Conservation (phyloP, 2,888 invertebrate genomes). For the Calameuta idolon region DNA sequence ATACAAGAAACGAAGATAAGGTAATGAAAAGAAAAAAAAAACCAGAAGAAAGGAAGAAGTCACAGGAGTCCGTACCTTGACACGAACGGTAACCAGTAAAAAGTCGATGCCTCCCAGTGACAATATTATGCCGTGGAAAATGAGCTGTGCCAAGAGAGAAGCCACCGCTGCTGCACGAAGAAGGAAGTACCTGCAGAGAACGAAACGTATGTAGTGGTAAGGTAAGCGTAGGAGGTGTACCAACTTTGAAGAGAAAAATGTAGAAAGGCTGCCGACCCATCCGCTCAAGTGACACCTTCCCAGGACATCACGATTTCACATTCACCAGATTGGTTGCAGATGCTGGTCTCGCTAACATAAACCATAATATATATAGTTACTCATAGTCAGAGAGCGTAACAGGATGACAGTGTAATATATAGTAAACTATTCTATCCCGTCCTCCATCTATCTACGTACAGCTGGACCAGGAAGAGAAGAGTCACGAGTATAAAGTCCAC, state of each 20-base stretch:
- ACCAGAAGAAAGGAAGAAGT: neutral
- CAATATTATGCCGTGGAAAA: slow-evolving; percentile 9
- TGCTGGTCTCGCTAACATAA: slow-evolving; percentile 2
- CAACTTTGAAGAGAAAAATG: neutral
- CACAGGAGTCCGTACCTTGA: neutral
- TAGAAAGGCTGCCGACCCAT: slow-evolving; percentile 1
- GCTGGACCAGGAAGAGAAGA: slow-evolving; percentile 3
- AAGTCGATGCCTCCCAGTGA: slow-evolving; percentile 7
- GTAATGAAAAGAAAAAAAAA: neutral
- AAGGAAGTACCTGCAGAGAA: neutral
- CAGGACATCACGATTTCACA: slow-evolving; percentile 51
- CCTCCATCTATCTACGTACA: neutral
- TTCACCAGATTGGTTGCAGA: slow-evolving; percentile 31
- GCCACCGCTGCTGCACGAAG: neutral
- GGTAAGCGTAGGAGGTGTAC: neutral
- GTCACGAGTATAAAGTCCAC: neutral
- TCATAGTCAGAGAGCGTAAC: neutral
- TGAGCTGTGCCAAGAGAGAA: slow-evolving; percentile 9
- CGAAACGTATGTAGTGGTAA: neutral
- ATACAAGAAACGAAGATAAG: neutral
- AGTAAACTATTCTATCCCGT: neutral
- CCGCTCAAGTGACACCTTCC: slow-evolving; percentile 30
- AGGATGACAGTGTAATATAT: slow-evolving; percentile 2
- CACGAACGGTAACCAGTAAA: neutral
- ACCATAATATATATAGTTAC: neutral